Evolutionary conservation across 2,797 vertebrate genomes (phyloP).

Genomic region (Haliaeetus vocifer): DNA sequence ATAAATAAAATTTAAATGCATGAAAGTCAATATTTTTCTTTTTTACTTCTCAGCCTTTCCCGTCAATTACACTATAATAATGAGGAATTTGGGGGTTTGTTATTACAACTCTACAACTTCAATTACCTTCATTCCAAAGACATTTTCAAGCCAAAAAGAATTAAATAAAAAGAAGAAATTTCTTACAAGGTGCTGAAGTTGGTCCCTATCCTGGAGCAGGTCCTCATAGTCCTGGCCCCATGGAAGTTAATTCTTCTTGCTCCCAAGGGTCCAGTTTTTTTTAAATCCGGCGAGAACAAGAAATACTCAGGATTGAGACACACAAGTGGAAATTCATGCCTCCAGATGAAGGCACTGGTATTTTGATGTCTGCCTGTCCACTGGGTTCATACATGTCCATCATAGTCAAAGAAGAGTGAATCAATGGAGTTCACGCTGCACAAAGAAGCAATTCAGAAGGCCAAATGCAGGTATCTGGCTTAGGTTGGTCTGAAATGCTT

Average conservation of each 20-base stretch:
- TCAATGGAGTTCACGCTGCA: rapidly evolving
- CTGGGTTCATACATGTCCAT: background rate
- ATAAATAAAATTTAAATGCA: constrained; percentile 33
- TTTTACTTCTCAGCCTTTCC: background rate
- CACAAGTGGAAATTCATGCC: background rate
- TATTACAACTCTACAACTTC: background rate
- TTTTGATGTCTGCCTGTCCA: background rate
- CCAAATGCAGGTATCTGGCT: background rate
- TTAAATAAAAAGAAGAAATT: background rate
- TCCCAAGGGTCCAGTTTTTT: rapidly evolving
- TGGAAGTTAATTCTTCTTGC: background rate
- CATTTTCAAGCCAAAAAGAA: background rate
- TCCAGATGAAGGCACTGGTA: background rate
- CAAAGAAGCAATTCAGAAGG: background rate
- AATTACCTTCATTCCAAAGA: background rate
- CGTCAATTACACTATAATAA: constrained; percentile 2
- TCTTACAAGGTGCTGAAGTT: background rate
- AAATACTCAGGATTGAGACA: background rate
- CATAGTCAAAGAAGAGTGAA: rapidly evolving
- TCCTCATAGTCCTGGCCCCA: background rate
- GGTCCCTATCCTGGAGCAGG: background rate
- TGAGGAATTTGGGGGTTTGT: background rate
- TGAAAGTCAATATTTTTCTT: constrained; percentile 25
- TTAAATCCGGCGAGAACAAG: background rate
- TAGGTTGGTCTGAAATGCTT: background rate